Percentiles rank a stretch among this genome's conserved stretches.
Evolutionary conservation across 2,888 invertebrate genomes (phyloP).

Genomic region (Ochropacha duplaris): DNA sequence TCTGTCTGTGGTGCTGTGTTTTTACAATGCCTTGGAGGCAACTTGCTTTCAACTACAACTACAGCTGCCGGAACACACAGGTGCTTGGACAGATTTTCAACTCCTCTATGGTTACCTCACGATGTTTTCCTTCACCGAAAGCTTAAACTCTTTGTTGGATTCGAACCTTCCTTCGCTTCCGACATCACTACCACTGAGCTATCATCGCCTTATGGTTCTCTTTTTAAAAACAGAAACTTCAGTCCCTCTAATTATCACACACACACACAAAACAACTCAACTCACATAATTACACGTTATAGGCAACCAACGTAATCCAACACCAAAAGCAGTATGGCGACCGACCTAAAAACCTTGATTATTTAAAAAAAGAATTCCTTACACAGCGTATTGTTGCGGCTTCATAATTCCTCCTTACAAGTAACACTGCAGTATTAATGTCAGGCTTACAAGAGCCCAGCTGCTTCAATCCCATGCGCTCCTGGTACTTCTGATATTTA

Average conservation of each 20-base stretch:
- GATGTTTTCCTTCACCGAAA: too few species aligned
- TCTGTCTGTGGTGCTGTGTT: too few species aligned
- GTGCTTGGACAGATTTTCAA: too few species aligned
- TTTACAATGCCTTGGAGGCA: too few species aligned
- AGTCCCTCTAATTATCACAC: not conserved
- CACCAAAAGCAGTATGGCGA: not conserved
- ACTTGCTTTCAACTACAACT: too few species aligned
- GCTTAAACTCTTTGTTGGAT: too few species aligned
- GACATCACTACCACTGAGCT: too few species aligned
- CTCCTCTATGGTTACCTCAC: too few species aligned
- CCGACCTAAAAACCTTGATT: not conserved
- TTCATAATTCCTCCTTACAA: constrained; percentile 11
- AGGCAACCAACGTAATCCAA: not conserved
- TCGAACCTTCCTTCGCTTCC: too few species aligned
- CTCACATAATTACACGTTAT: not conserved
- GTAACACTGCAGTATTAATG: constrained; percentile 3
- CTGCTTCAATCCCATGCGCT: not conserved
- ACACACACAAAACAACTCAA: not conserved
- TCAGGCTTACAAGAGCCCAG: constrained; percentile 12
- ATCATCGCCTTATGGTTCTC: too few species aligned
- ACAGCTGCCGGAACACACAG: too few species aligned
- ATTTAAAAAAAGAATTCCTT: constrained; percentile 3
- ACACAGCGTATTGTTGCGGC: constrained; percentile 8
- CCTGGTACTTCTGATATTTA: constrained; percentile 1
- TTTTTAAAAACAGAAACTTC: too few species aligned